Evolutionary conservation across 2,888 invertebrate species (phyloP).

Genomic region (Pollenia griseotomentosa): DNA sequence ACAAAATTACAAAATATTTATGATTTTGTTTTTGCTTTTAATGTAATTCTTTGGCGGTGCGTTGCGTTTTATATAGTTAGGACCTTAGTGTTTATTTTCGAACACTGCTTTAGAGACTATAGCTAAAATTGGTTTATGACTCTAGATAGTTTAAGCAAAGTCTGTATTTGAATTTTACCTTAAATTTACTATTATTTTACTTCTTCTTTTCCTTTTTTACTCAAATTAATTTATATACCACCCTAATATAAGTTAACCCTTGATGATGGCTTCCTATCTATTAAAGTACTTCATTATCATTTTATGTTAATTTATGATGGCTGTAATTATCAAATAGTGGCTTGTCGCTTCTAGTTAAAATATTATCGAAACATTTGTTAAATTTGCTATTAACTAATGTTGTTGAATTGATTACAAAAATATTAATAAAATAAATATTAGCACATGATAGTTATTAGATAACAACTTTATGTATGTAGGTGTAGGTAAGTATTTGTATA

Average conservation of each 20-base stretch:
- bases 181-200: too few species aligned
- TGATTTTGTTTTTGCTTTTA: too few species aligned
- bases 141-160: too few species aligned
- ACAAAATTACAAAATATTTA: too few species aligned
- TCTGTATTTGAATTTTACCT: too few species aligned
- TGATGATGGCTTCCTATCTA: background rate
- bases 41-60: too few species aligned
- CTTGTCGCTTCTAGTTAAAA: slow-evolving; percentile 37
- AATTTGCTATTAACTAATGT: slow-evolving; percentile 54
- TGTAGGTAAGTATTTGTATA: background rate
- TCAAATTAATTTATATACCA: too few species aligned
- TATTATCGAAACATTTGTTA: slow-evolving; percentile 42
- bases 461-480: background rate
- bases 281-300: slow-evolving; percentile 52
- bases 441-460: background rate
- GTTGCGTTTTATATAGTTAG: too few species aligned
- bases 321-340: slow-evolving; percentile 59
- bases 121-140: too few species aligned
- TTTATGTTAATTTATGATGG: slow-evolving; percentile 69
- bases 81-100: too few species aligned
- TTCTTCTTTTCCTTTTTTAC: too few species aligned
- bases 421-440: slow-evolving; percentile 24
- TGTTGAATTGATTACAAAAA: slow-evolving; percentile 43
- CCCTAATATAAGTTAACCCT: background rate
- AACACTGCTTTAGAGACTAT: too few species aligned